phyloP scores from a whole-genome alignment of 2,113 vertebrate genomes.

The Podocnemis expansa region DNA sequence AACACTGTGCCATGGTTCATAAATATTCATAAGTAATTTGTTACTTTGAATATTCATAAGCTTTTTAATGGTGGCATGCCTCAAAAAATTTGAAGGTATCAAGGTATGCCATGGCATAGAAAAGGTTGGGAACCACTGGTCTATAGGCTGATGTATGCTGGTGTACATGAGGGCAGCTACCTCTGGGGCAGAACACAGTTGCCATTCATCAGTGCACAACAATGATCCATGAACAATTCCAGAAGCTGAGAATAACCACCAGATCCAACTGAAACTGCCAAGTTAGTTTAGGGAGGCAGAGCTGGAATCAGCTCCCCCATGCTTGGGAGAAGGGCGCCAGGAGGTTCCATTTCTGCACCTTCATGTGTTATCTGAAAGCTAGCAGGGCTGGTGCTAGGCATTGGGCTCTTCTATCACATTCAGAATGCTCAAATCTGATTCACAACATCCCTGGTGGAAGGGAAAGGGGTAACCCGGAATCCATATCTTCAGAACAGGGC shows the following conservation, averaged over 20 bases:
- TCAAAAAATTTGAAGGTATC: no score
- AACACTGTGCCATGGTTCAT: no score
- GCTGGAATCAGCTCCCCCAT: background rate
- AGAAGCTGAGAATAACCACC: fast-evolving
- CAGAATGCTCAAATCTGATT: fast-evolving
- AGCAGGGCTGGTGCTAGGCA: background rate
- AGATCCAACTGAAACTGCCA: fast-evolving
- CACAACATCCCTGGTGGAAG: fast-evolving
- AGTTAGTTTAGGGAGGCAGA: background rate
- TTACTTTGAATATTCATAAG: no score
- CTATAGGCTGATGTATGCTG: background rate
- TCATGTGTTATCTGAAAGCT: background rate
- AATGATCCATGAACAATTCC: fast-evolving
- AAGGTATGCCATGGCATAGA: no score
- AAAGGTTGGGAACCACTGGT: no score
- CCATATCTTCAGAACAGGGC: background rate
- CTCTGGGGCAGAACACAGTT: background rate
- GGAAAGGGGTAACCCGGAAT: fast-evolving
- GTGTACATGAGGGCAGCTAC: background rate
- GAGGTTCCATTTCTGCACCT: fast-evolving
- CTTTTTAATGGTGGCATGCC: no score
- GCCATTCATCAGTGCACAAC: background rate
- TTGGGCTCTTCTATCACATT: fast-evolving
- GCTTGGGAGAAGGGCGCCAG: background rate
- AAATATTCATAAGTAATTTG: no score